phyloP scores from a whole-genome alignment of 2,888 invertebrate genomes.

The Cryptops parisi region DNA sequence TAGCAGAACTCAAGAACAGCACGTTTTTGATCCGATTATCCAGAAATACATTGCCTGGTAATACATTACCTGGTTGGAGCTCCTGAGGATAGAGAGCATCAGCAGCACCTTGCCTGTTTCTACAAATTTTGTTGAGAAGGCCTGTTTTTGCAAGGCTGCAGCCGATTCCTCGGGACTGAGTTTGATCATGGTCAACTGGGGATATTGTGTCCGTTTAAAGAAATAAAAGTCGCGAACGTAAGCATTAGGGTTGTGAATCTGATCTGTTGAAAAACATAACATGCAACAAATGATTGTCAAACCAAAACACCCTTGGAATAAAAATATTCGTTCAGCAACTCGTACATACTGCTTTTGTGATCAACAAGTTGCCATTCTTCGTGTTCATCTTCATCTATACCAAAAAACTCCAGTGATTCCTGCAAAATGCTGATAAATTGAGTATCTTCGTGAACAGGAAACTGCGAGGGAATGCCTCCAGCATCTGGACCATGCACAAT shows the following conservation, averaged over 20 bases:
- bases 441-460: slow-evolving; percentile 96
- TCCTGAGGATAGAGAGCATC: slow-evolving; percentile 33
- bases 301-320: too few relatives aligned
- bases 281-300: not conserved
- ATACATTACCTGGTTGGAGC: slow-evolving; percentile 30
- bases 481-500: slow-evolving; percentile 91
- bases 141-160: slow-evolving; percentile 74
- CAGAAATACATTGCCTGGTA: too few relatives aligned
- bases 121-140: slow-evolving; percentile 81
- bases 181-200: slow-evolving; percentile 82
- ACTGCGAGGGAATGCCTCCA: slow-evolving; percentile 93
- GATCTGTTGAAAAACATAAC: slow-evolving; percentile 45
- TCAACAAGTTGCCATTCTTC: slow-evolving; percentile 91
- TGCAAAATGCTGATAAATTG: slow-evolving; percentile 87
- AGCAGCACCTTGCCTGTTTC: slow-evolving; percentile 78
- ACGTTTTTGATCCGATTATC: too few relatives aligned
- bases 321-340: not conserved
- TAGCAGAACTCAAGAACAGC: too few relatives aligned
- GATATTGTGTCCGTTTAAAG: slow-evolving; percentile 93
- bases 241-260: slow-evolving; percentile 88
- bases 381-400: slow-evolving; percentile 78
- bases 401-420: slow-evolving; percentile 92
- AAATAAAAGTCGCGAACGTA: slow-evolving; percentile 93
- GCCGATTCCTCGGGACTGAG: slow-evolving; percentile 88
- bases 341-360: slow-evolving; percentile 79